Conservation (phyloP, 2,113 vertebrate genomes). For the Sinocyclocheilus rhinocerous region DNA sequence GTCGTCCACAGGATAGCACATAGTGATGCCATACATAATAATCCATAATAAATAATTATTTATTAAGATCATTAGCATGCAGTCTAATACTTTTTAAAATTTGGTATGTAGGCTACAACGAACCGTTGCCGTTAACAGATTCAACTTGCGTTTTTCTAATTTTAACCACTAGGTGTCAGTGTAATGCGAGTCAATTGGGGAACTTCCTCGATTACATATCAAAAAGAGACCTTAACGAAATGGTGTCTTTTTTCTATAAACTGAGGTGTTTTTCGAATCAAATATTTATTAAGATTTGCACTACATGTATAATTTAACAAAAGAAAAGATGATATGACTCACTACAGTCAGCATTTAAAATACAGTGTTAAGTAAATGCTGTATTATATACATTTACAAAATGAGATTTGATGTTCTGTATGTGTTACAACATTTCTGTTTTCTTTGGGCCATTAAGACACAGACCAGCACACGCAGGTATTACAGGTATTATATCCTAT, state of each 20-base stretch:
- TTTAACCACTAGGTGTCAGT: constrained; percentile 17
- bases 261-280: background rate
- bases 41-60: background rate
- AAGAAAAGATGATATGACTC: background rate
- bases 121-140: background rate
- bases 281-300: background rate
- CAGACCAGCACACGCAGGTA: background rate
- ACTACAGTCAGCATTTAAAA: background rate
- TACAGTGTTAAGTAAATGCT: background rate
- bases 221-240: background rate
- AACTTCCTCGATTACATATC: background rate
- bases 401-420: background rate
- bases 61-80: no score
- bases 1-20: background rate
- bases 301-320: background rate
- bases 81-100: background rate
- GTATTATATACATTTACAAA: background rate
- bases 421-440: background rate
- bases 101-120: background rate
- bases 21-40: background rate
- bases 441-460: background rate
- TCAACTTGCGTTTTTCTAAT: background rate
- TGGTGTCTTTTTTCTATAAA: background rate
- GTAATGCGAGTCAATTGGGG: background rate
- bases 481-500: background rate